phyloP scores from a whole-genome alignment of 2,113 vertebrate species.

The Laterallus jamaicensis region DNA sequence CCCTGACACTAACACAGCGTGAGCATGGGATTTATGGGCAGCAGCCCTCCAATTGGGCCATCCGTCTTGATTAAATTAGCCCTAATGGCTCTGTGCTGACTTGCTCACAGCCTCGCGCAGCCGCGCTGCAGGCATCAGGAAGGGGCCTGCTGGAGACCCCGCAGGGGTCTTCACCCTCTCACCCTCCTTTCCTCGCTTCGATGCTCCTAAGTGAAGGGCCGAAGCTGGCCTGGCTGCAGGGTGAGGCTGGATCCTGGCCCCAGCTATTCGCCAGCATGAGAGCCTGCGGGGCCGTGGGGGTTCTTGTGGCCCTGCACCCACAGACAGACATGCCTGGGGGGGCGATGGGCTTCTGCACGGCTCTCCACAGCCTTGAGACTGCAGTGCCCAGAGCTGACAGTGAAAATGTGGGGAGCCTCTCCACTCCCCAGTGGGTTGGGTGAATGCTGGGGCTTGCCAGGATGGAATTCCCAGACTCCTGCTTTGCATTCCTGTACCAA shows the following conservation, averaged over 20 bases:
- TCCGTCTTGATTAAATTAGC: constrained; percentile 65
- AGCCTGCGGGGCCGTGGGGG: rapidly evolving
- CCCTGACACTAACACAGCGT: constrained; percentile 26
- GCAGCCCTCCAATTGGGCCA: constrained; percentile 60
- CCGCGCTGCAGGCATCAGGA: rapidly evolving
- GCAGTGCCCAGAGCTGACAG: rapidly evolving
- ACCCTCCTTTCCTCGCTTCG: rapidly evolving
- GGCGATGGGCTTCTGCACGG: rapidly evolving
- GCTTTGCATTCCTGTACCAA: not conserved
- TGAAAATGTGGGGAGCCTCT: rapidly evolving
- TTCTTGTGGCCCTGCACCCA: rapidly evolving
- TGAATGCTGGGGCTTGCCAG: rapidly evolving
- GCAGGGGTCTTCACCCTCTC: rapidly evolving
- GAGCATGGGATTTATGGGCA: constrained; percentile 37
- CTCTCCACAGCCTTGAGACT: not conserved
- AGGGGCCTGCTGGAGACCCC: not conserved
- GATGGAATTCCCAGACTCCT: not conserved
- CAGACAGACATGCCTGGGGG: rapidly evolving
- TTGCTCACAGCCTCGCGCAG: not conserved
- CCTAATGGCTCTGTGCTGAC: constrained; percentile 43
- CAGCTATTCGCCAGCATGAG: not conserved
- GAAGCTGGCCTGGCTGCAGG: not conserved
- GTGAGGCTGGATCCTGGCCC: not conserved
- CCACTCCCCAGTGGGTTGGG: not conserved
- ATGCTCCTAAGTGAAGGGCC: rapidly evolving